Percentiles rank a stretch among this genome's conserved stretches.
These are phyloP conservation scores for Gadopsis bispinosus DNA, from an alignment of 2,797 vertebrate species.

Conservation along the genomic window DNA sequence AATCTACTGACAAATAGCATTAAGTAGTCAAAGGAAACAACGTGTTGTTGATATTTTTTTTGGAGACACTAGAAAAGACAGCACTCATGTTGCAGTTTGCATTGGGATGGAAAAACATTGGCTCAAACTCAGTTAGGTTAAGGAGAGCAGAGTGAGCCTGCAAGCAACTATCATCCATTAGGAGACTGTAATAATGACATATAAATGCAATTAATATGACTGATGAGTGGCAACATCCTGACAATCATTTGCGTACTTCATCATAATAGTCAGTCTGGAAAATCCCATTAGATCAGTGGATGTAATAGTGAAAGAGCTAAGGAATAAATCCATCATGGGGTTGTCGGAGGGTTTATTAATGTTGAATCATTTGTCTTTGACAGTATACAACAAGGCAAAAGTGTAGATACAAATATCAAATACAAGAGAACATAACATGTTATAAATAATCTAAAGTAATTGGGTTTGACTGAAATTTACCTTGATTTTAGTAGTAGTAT, in stretches of 20 bases:
- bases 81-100: constrained; percentile 59
- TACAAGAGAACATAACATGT: not conserved
- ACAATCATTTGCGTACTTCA: constrained; percentile 80
- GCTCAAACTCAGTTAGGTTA: constrained; percentile 76
- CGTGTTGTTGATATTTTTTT: constrained; percentile 1
- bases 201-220: constrained; percentile 84
- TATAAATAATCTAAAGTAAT: not conserved
- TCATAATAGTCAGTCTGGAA: constrained; percentile 78
- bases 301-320: constrained; percentile 64
- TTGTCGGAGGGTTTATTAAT: constrained; percentile 69
- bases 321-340: constrained; percentile 71
- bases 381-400: constrained; percentile 37
- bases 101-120: constrained; percentile 54
- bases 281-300: constrained; percentile 77
- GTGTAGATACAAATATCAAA: constrained; percentile 15
- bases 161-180: constrained; percentile 76
- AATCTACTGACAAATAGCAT: constrained; percentile 75
- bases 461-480: not conserved
- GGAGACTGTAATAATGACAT: constrained; percentile 77
- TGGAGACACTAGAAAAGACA: constrained; percentile 46
- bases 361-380: constrained; percentile 48
- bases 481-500: not conserved
- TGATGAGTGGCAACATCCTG: constrained; percentile 79
- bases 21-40: constrained; percentile 58
- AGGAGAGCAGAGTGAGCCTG: constrained; percentile 59